Conservation (phyloP, 2,113 vertebrate species). For the Bostrychus sinensis region DNA sequence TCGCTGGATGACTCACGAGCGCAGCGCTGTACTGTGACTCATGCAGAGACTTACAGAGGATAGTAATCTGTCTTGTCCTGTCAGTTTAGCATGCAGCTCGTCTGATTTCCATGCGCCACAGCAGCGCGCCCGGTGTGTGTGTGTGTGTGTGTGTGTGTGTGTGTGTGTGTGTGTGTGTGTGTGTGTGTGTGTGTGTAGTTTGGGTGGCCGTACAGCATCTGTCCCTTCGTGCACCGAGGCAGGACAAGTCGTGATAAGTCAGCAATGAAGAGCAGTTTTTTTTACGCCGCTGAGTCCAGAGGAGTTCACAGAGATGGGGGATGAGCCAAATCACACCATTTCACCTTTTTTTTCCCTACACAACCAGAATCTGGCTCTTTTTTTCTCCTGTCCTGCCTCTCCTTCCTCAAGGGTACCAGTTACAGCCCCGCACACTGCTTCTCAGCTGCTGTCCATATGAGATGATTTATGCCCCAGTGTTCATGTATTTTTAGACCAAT, state of each 20-base stretch:
- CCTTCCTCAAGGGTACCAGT: constrained; percentile 48
- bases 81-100: constrained; percentile 40
- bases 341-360: constrained; percentile 21
- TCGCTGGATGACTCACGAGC: constrained; percentile 40
- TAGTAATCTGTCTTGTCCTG: constrained; percentile 53
- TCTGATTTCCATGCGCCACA: constrained; percentile 45
- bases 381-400: constrained; percentile 23
- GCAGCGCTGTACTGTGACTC: constrained; percentile 38
- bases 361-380: constrained; percentile 14
- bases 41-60: constrained; percentile 35
- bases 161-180: constrained; percentile 5
- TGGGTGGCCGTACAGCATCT: constrained; percentile 7
- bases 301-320: constrained; percentile 3
- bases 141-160: constrained; percentile 20
- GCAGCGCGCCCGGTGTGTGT: constrained; percentile 9
- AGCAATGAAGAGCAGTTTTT: constrained; percentile 14
- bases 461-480: constrained; percentile 68
- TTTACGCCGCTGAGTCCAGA: constrained; percentile 28
- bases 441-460: constrained; percentile 44
- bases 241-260: constrained; percentile 64
- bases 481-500: constrained; percentile 63
- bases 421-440: constrained; percentile 28
- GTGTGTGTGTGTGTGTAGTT: background rate
- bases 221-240: constrained; percentile 19
- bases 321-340: constrained; percentile 15